Percentiles rank a stretch among this genome's conserved stretches.
These are phyloP conservation scores for Procambarus clarkii DNA, from an alignment of 1,140 invertebrate genomes.

Conservation along the genomic window DNA sequence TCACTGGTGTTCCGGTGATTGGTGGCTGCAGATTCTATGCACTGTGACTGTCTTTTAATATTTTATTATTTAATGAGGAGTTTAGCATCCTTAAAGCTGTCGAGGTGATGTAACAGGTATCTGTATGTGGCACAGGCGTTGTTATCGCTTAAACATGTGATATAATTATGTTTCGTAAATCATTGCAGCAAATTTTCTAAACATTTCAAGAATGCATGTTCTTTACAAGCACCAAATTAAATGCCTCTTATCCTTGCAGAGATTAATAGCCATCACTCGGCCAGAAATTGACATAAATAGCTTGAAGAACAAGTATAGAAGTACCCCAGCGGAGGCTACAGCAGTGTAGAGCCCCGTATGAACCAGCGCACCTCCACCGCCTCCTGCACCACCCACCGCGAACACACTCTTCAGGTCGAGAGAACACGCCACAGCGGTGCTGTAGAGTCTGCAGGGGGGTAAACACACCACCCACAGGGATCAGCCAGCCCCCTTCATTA, in stretches of 20 bases:
- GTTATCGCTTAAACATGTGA: too few relatives aligned
- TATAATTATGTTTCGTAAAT: too few relatives aligned
- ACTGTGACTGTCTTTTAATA: too few relatives aligned
- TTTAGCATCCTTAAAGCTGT: too few relatives aligned
- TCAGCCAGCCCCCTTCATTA: background rate
- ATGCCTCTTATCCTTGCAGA: conserved; percentile 1
- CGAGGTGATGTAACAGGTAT: too few relatives aligned
- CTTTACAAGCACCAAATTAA: too few relatives aligned
- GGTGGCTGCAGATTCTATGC: too few relatives aligned
- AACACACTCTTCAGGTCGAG: background rate
- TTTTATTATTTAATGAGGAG: too few relatives aligned
- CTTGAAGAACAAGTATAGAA: conserved; percentile 49
- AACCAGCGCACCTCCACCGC: background rate
- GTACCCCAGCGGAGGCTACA: background rate
- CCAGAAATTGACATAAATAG: conserved; percentile 44
- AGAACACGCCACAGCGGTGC: background rate
- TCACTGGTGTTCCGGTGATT: too few relatives aligned
- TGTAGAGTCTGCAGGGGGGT: background rate
- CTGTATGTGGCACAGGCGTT: too few relatives aligned
- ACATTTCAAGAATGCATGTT: too few relatives aligned
- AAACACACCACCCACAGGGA: background rate
- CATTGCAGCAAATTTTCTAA: too few relatives aligned
- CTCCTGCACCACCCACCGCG: background rate
- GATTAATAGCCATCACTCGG: conserved; percentile 52
- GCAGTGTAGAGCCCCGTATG: conserved; percentile 7